phyloP scores from a whole-genome alignment of 23 tunicate genomes.

The Ascidia mentula region DNA sequence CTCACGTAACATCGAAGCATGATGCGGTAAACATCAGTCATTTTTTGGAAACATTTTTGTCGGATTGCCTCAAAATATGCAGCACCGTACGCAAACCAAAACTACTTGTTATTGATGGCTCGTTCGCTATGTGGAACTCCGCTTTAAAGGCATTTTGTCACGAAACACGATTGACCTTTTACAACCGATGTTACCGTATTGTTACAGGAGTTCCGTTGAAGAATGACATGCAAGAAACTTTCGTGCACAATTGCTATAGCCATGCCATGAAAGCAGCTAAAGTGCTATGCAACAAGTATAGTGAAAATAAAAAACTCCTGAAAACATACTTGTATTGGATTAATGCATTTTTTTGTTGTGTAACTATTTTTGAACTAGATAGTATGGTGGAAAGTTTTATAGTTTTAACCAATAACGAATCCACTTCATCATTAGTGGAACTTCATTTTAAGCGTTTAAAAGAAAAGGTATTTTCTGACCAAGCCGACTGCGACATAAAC shows the following conservation, averaged over 20 bases:
- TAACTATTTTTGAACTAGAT: background rate
- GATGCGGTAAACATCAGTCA: background rate
- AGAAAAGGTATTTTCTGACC: background rate
- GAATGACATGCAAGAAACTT: slow-evolving; percentile 12
- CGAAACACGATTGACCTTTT: no score
- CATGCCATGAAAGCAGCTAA: background rate
- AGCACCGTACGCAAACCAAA: no score
- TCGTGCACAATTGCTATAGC: slow-evolving; percentile 42
- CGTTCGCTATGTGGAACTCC: no score
- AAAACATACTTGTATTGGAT: slow-evolving; percentile 31
- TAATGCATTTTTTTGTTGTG: background rate
- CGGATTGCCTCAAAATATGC: no score
- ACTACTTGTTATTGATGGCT: no score
- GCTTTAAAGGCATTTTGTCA: no score
- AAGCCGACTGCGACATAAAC: background rate
- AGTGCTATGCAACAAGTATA: background rate
- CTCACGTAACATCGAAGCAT: background rate
- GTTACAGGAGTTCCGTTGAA: slow-evolving; percentile 7
- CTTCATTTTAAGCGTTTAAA: slow-evolving; percentile 1
- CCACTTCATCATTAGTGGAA: background rate
- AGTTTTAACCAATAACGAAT: background rate
- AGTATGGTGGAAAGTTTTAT: background rate
- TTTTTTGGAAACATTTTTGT: no score
- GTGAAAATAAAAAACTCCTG: background rate
- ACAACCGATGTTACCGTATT: no score